Conservation (phyloP, 2,113 vertebrate species). For the Dascyllus trimaculatus region DNA sequence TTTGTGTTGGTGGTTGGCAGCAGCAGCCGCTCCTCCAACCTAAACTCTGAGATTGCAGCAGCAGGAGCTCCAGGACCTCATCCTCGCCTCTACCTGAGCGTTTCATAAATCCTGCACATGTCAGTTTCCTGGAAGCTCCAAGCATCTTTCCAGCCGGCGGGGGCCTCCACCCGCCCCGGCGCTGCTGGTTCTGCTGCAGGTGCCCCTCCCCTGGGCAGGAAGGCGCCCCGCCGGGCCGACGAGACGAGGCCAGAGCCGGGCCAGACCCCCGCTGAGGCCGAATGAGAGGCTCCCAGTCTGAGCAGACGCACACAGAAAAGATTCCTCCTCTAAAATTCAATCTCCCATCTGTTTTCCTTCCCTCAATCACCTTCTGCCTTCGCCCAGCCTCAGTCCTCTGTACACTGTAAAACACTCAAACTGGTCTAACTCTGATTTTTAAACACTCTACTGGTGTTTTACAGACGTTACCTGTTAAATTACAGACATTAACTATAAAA, state of each 20-base stretch:
- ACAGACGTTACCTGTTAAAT: too few relatives aligned
- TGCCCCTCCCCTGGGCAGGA: conserved; percentile 89
- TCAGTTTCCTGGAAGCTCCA: conserved; percentile 83
- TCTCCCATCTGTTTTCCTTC: conserved; percentile 86
- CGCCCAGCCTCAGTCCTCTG: conserved; percentile 31
- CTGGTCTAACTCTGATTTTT: neutral
- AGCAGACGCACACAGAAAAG: conserved; percentile 80
- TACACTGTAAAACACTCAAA: neutral
- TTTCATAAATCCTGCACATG: conserved; percentile 82
- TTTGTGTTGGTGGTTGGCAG: conserved; percentile 74
- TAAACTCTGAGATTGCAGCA: too few relatives aligned
- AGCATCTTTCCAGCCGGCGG: conserved; percentile 82
- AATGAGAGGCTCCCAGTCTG: conserved; percentile 86
- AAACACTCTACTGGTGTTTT: too few relatives aligned
- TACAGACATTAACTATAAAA: too few relatives aligned
- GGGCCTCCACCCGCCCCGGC: conserved; percentile 45
- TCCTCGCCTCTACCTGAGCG: conserved; percentile 84
- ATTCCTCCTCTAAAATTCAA: conserved; percentile 79
- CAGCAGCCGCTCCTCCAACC: too few relatives aligned
- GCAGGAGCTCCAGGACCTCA: too few relatives aligned
- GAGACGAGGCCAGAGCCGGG: conserved; percentile 83
- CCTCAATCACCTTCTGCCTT: conserved; percentile 69
- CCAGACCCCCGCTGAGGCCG: conserved; percentile 84
- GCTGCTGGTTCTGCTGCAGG: conserved; percentile 78
- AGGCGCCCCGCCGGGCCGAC: conserved; percentile 85